Conservation (phyloP, 2,113 vertebrate genomes). For the Xenopus borealis region DNA sequence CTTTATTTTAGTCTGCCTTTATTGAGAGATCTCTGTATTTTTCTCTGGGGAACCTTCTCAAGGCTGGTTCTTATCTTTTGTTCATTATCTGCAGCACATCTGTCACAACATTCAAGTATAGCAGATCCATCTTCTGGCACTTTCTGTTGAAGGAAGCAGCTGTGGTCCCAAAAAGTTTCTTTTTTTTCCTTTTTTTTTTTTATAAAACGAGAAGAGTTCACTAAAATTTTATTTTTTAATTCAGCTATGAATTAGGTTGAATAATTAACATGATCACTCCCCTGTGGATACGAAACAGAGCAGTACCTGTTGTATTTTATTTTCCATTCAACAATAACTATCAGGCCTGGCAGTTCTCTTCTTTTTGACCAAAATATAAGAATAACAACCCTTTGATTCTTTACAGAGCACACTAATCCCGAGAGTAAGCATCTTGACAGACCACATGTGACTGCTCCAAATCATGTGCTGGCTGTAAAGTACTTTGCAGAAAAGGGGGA, state of each 20-base stretch:
- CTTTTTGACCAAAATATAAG: too few relatives aligned
- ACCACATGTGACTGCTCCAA: too few relatives aligned
- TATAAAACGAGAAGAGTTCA: background rate
- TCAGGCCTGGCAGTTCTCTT: too few relatives aligned
- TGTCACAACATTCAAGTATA: constrained; percentile 27
- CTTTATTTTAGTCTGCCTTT: background rate
- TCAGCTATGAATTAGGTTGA: background rate
- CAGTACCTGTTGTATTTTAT: too few relatives aligned
- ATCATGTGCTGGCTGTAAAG: too few relatives aligned
- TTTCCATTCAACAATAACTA: too few relatives aligned
- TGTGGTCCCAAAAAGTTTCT: background rate
- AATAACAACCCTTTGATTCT: too few relatives aligned
- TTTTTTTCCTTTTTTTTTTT: background rate
- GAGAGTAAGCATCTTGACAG: too few relatives aligned
- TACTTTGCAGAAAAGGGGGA: too few relatives aligned
- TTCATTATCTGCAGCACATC: constrained; percentile 28
- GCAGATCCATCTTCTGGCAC: constrained; percentile 4
- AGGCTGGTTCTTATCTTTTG: constrained; percentile 23
- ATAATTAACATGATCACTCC: background rate
- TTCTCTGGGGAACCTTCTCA: background rate
- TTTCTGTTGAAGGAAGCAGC: constrained; percentile 12
- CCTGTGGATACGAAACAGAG: background rate
- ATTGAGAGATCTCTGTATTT: background rate
- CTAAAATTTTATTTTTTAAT: too few relatives aligned
- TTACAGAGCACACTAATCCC: too few relatives aligned